phyloP scores from a whole-genome alignment of 2,888 invertebrate genomes.

The Thereva unica region DNA sequence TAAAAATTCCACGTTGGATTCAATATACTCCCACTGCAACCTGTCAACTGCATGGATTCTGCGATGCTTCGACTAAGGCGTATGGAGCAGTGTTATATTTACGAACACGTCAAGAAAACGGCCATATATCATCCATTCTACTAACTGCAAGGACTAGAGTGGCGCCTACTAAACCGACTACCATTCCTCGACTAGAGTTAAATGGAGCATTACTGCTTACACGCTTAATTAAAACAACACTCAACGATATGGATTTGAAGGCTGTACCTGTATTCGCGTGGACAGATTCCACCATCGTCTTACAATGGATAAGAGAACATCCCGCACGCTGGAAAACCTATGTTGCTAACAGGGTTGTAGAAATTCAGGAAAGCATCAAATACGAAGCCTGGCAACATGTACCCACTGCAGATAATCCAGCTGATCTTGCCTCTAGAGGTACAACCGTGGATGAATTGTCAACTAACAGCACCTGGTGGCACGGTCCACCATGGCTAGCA shows the following conservation, averaged over 20 bases:
- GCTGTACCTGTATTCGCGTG: too few relatives aligned
- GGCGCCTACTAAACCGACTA: conserved; percentile 39
- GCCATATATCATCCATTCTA: not conserved
- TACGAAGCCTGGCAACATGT: not conserved
- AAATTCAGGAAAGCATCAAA: not conserved
- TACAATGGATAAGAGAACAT: not conserved
- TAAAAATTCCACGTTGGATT: not conserved
- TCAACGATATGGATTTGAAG: too few relatives aligned
- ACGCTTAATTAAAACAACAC: not conserved
- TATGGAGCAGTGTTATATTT: not conserved
- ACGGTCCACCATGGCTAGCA: not conserved
- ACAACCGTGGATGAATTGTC: not conserved
- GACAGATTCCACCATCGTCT: too few relatives aligned
- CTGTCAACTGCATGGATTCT: conserved; percentile 16
- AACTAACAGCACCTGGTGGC: not conserved
- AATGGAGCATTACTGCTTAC: conserved; percentile 10
- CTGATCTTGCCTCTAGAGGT: not conserved
- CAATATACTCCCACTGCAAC: not conserved
- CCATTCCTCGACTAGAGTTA: conserved; percentile 44
- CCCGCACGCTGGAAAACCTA: not conserved
- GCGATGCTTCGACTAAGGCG: conserved; percentile 14
- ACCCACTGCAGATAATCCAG: not conserved
- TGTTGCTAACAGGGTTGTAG: not conserved
- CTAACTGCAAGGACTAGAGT: not conserved
- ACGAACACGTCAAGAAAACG: too few relatives aligned